phyloP scores from a whole-genome alignment of 2,797 vertebrate species.

The Philypnodon macrostomus region DNA sequence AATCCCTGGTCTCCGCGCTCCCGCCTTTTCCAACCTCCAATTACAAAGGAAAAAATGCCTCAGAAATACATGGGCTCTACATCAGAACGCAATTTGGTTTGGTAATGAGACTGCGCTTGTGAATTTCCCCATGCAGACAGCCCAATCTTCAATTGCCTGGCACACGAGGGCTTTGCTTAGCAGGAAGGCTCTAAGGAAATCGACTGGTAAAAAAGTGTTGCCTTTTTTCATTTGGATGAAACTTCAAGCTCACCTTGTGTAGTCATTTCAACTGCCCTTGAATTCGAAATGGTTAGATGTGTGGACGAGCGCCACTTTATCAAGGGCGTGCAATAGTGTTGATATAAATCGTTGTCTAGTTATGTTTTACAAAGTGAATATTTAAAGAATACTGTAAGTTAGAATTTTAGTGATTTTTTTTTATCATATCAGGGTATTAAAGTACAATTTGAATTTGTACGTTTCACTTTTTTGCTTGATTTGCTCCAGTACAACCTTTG shows the following conservation, averaged over 20 bases:
- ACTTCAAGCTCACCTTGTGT: conserved; percentile 66
- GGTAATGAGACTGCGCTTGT: conserved; percentile 81
- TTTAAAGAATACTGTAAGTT: too few species aligned
- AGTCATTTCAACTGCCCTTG: conserved; percentile 67
- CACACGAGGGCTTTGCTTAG: conserved; percentile 73
- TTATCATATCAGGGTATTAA: too few species aligned
- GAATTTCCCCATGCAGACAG: conserved; percentile 80
- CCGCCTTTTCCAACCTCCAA: conserved; percentile 71
- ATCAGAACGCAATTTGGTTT: conserved; percentile 81
- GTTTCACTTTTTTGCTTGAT: too few species aligned
- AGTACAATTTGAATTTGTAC: too few species aligned
- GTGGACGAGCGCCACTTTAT: conserved; percentile 24
- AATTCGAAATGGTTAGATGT: conserved; percentile 41
- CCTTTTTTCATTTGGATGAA: conserved; percentile 74
- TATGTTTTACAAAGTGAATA: too few species aligned
- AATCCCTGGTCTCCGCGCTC: conserved; percentile 70
- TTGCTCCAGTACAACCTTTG: too few species aligned
- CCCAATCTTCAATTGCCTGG: conserved; percentile 77
- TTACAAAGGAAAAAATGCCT: conserved; percentile 77
- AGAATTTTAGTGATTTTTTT: too few species aligned
- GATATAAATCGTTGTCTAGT: conserved; percentile 9
- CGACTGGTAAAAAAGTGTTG: conserved; percentile 71
- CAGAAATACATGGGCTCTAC: conserved; percentile 77
- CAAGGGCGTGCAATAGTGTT: conserved; percentile 17
- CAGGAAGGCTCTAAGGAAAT: conserved; percentile 71